Base-by-base conservation (phyloP, 2,113 vertebrate genomes). In the Neopipo cinnamomea region DNA sequence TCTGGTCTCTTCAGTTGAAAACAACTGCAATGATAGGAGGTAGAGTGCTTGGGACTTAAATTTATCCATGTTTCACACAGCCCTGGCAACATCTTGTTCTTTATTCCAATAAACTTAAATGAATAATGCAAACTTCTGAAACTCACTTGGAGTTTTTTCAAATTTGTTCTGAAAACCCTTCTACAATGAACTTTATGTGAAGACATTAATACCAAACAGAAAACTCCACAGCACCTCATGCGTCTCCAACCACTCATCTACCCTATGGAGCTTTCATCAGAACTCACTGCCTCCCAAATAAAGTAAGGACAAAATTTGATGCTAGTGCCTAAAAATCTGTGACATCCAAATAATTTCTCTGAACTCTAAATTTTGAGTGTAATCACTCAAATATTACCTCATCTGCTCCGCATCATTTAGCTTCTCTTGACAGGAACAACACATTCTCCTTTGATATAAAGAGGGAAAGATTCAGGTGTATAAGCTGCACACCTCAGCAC, bases 111-210 rank as follows among this genome's bases (percentile, higher is more conserved):
- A 89, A 81, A 25, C 52, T 56, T 72, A 78, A 81, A 75, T 49
- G 52, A 96, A 89, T 85, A 87, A 89, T 25, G 39, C 30, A 59
- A 75, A 70, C 61, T 94, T 87, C 56, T 92, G 65, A 95, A 86
- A 81, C 20, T 41, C 1, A 78, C 71, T 85, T 18, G n/a, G 0
- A 22, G 3, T 37, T 14, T 76, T 92, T 74, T 47, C 47, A 88
- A 56, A 61, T 76, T 72, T 75, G 6, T 35, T 82, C 44, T 56
- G 70, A 88, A 94, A 79, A 76, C 7, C 4, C 8, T 72, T 75
- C 52, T 72, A 61, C 22, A 30, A 0, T 37, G 28, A 91, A n/a
- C 24, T 67, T 66, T 37, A 49, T 13, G 24, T 67, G 58, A 77
- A 89, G 37, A 8, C 62, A 82, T 28, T 41, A 56, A 15, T 53